A percentile compares a stretch with the other conserved stretches of the same genome.
Evolutionary conservation across 2,888 invertebrate genomes (phyloP).

Genomic region (Cheilosia variabilis): DNA sequence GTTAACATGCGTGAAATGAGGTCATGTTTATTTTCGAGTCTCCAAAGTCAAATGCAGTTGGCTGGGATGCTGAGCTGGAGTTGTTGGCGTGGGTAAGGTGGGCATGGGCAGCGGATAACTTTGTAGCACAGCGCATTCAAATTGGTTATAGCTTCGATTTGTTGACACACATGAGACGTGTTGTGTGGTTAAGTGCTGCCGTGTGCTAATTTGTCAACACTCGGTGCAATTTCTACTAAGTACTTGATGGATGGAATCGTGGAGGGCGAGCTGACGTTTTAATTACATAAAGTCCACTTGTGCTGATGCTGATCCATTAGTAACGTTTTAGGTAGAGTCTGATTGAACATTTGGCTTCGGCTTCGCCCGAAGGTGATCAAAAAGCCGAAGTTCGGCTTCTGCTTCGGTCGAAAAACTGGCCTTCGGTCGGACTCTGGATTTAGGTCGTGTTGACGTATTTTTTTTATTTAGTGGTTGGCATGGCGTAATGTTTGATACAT

Average conservation of each 20-base stretch:
- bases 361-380: too few species aligned
- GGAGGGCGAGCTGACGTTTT: slow-evolving; percentile 2
- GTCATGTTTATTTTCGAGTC: slow-evolving; percentile 70
- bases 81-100: slow-evolving; percentile 17
- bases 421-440: too few species aligned
- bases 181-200: slow-evolving; percentile 30
- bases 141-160: slow-evolving; percentile 27
- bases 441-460: too few species aligned
- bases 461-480: too few species aligned
- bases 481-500: too few species aligned
- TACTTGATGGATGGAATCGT: slow-evolving; percentile 17
- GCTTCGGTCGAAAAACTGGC: too few species aligned
- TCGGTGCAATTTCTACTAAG: slow-evolving; percentile 2
- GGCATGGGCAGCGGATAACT: slow-evolving; percentile 44
- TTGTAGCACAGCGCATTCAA: slow-evolving; percentile 26
- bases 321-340: too few species aligned
- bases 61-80: neutral
- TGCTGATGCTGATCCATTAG: neutral
- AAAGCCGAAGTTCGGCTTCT: too few species aligned
- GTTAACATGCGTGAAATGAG: slow-evolving; percentile 73
- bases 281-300: neutral
- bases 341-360: too few species aligned
- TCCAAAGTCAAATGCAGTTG: slow-evolving; percentile 46
- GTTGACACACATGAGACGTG: slow-evolving; percentile 40
- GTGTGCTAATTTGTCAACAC: slow-evolving; percentile 40